Conservation (phyloP, 2,113 vertebrate genomes). For the Aleadryas rufinucha region DNA sequence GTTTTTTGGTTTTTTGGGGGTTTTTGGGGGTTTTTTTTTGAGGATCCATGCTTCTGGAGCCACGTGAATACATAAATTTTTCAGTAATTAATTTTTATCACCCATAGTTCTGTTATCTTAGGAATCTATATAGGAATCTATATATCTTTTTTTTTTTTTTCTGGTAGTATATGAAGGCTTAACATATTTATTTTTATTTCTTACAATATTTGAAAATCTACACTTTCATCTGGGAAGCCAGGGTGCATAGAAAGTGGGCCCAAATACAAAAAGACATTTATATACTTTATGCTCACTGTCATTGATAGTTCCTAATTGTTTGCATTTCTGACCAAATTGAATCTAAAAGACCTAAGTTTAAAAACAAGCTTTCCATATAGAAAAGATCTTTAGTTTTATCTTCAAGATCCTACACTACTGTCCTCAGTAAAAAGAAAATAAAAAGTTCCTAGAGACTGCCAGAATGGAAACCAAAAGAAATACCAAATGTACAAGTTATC, state of each 20-base stretch:
- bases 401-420: neutral
- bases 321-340: neutral
- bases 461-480: neutral
- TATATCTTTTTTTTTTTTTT: neutral
- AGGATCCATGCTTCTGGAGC: neutral
- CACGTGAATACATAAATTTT: neutral
- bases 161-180: neutral
- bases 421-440: neutral
- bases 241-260: rapidly evolving
- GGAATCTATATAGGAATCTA: neutral
- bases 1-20: neutral
- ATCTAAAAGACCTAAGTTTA: neutral
- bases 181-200: neutral
- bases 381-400: neutral
- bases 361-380: neutral
- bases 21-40: neutral
- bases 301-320: neutral
- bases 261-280: neutral
- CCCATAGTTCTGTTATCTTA: neutral
- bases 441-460: neutral
- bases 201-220: neutral
- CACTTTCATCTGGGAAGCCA: neutral
- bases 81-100: neutral
- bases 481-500: neutral
- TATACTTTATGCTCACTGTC: neutral